A percentile compares a stretch with the other conserved stretches of the same genome.
Conservation (phyloP, 1,140 invertebrate genomes). For the Bombyx mandarina region DNA sequence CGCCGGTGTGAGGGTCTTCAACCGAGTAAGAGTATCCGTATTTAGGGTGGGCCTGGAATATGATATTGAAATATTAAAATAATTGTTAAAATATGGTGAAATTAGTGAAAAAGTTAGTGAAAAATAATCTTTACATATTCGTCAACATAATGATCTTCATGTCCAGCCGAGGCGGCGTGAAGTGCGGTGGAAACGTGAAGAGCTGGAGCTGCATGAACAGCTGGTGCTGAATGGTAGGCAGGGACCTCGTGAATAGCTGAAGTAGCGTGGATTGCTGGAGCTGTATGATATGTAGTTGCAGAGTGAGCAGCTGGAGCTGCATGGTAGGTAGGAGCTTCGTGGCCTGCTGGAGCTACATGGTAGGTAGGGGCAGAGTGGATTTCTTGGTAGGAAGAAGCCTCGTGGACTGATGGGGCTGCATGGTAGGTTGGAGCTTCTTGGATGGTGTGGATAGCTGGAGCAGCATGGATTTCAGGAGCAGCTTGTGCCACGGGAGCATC, state of each 20-base stretch:
- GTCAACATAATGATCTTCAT: constrained; percentile 56
- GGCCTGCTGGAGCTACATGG: constrained; percentile 13
- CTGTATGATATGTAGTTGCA: constrained; percentile 6
- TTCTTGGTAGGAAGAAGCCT: constrained; percentile 18
- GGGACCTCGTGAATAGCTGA: constrained; percentile 7
- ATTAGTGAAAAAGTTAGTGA: not conserved
- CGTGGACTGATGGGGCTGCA: constrained; percentile 19
- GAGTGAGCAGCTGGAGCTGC: constrained; percentile 16
- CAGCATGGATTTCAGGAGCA: constrained; percentile 10
- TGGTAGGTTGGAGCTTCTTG: constrained; percentile 9
- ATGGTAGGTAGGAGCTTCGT: constrained; percentile 14
- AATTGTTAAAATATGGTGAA: constrained; percentile 3
- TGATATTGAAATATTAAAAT: constrained; percentile 4
- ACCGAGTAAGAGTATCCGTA: constrained; percentile 67
- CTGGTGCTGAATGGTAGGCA: constrained; percentile 13
- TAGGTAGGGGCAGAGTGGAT: constrained; percentile 9
- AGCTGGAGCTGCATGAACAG: constrained; percentile 14
- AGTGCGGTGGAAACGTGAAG: constrained; percentile 25
- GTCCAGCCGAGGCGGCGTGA: constrained; percentile 27
- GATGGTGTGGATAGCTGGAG: constrained; percentile 4
- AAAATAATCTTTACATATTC: constrained; percentile 43
- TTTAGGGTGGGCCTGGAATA: constrained; percentile 55
- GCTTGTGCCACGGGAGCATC: constrained; percentile 18
- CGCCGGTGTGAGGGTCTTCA: constrained; percentile 65
- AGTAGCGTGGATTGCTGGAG: constrained; percentile 17